Evolutionary conservation across 2,113 vertebrate species (phyloP).

Genomic region (Brachyhypopomus gauderio): DNA sequence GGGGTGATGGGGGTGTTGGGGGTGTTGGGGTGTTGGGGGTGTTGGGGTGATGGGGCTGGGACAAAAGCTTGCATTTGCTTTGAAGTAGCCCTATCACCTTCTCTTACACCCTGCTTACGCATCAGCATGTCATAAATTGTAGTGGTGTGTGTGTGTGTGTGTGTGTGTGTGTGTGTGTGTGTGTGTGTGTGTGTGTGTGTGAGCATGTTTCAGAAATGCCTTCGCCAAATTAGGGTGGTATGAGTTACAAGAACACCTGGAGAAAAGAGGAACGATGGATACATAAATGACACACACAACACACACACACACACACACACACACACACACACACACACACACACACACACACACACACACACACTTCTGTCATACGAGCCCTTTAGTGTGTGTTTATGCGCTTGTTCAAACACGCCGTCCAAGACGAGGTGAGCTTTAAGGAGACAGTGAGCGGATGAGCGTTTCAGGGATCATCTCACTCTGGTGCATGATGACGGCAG

Average conservation of each 20-base stretch:
- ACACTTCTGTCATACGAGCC: conserved; percentile 14
- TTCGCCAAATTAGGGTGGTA: conserved; percentile 60
- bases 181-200: conserved; percentile 4
- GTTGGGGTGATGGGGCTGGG: not conserved
- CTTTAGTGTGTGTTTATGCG: not conserved
- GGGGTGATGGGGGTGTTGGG: too few relatives aligned
- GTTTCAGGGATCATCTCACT: not conserved
- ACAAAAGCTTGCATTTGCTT: conserved; percentile 68
- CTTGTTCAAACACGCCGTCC: not conserved
- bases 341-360: conserved; percentile 6
- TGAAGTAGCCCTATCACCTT: conserved; percentile 61
- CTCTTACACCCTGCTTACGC: conserved; percentile 50
- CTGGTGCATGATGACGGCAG: conserved; percentile 14
- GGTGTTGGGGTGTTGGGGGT: too few relatives aligned
- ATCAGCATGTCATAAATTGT: conserved; percentile 70
- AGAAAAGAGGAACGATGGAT: conserved; percentile 42
- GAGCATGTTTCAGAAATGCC: conserved; percentile 65
- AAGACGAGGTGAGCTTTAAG: not conserved
- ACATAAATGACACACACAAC: conserved; percentile 17
- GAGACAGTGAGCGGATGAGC: conserved; percentile 8
- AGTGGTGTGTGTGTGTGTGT: conserved; percentile 60
- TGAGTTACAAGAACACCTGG: conserved; percentile 74
- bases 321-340: conserved; percentile 29
- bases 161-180: conserved; percentile 30
- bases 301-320: conserved; percentile 12